Percentiles rank a stretch among this genome's conserved stretches.
Evolutionary conservation across 2,888 invertebrate genomes (phyloP).

Genomic region (Hypomecis punctinalis): DNA sequence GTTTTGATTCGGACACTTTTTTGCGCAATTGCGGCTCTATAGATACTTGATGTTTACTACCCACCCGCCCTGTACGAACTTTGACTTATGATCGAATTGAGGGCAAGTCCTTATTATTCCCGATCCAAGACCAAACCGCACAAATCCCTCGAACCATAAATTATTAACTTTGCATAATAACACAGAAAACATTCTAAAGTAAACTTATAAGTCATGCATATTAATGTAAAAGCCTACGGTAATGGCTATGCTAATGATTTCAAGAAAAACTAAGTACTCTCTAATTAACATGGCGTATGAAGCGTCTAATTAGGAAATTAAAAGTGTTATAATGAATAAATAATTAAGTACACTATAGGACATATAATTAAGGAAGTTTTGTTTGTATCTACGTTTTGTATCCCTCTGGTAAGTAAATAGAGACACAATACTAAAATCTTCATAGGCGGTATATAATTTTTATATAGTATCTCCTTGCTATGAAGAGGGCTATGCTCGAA

Average conservation of each 20-base stretch:
- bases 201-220: constrained; percentile 30
- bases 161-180: constrained; percentile 22
- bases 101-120: neutral
- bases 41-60: too few relatives aligned
- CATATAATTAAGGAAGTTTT: neutral
- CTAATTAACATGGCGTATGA: constrained; percentile 13
- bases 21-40: too few relatives aligned
- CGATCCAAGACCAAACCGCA: neutral
- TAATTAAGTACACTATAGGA: neutral
- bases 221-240: constrained; percentile 27
- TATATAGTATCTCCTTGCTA: too few relatives aligned
- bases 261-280: constrained; percentile 19
- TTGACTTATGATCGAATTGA: neutral
- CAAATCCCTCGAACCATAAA: constrained; percentile 18
- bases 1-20: too few relatives aligned
- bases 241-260: constrained; percentile 26
- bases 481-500: too few relatives aligned
- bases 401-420: too few relatives aligned
- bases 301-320: constrained; percentile 16
- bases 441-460: too few relatives aligned
- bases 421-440: too few relatives aligned
- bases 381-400: neutral
- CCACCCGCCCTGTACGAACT: too few relatives aligned
- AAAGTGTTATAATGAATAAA: constrained; percentile 11
- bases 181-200: constrained; percentile 27